These are phyloP conservation scores for Hybognathus amarus DNA, from an alignment of 2,797 vertebrate genomes.

Conservation along the genomic window DNA sequence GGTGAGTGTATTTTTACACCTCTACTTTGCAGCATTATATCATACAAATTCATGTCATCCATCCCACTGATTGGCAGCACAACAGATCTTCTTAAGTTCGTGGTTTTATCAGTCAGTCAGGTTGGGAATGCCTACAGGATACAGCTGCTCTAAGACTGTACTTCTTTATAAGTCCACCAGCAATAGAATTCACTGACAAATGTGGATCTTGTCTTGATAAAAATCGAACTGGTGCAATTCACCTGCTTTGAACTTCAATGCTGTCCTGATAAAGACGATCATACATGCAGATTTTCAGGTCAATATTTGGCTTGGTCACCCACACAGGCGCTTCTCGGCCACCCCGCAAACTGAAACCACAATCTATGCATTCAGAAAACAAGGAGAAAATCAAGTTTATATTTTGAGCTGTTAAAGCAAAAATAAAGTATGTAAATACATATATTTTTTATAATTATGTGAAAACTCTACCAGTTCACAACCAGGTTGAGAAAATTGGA, in stretches of 20 bases:
- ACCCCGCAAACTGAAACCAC: conserved; percentile 76
- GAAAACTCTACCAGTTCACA: conserved; percentile 80
- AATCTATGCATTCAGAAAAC: conserved; percentile 68
- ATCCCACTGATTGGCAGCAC: background rate
- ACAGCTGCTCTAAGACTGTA: background rate
- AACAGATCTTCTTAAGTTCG: background rate
- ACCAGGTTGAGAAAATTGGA: conserved; percentile 79
- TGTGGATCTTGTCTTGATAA: background rate
- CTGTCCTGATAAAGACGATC: conserved; percentile 86
- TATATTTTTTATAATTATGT: background rate
- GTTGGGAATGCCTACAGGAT: background rate
- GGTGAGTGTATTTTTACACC: too few relatives aligned
- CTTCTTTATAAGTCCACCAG: background rate
- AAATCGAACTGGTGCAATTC: conserved; percentile 47
- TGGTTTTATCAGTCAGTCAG: background rate
- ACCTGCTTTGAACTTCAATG: conserved; percentile 84
- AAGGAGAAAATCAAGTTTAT: background rate
- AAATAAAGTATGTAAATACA: background rate
- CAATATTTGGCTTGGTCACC: conserved; percentile 79
- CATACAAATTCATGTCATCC: background rate
- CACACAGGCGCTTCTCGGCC: conserved; percentile 82
- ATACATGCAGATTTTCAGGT: conserved; percentile 91
- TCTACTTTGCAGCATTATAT: background rate
- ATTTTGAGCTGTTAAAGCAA: background rate
- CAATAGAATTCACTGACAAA: background rate